phyloP scores from a whole-genome alignment of 2,113 vertebrate species.

The Colius striatus region DNA sequence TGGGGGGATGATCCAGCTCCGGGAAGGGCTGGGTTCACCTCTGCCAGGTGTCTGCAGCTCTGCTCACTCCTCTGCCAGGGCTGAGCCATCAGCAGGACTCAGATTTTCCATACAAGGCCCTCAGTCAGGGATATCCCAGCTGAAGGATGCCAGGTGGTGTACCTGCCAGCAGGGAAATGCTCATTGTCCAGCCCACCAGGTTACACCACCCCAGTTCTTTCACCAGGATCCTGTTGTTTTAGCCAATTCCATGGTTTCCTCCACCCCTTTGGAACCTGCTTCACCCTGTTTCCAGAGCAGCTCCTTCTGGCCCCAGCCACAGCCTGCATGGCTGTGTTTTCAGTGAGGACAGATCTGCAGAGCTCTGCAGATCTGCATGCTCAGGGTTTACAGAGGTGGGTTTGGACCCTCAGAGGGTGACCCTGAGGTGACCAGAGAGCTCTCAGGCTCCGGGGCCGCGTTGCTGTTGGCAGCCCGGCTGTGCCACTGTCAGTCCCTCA shows the following conservation, averaged over 20 bases:
- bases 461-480: neutral
- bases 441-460: neutral
- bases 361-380: neutral
- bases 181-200: neutral
- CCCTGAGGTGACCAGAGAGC: neutral
- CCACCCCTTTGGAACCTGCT: neutral
- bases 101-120: neutral
- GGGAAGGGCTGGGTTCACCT: neutral
- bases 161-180: neutral
- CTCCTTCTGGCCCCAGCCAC: slow-evolving; percentile 28
- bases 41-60: neutral
- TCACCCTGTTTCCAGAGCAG: neutral
- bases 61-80: neutral
- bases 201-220: neutral
- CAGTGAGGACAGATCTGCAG: neutral
- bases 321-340: neutral
- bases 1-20: neutral
- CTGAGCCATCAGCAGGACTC: neutral
- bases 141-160: neutral
- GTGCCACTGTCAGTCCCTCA: neutral
- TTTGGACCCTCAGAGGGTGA: neutral
- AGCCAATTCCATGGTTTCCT: neutral
- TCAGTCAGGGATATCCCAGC: neutral
- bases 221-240: neutral
- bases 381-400: neutral